Evolutionary conservation across 2,888 invertebrate genomes (phyloP).

Genomic region (Odontocerum albicorne): DNA sequence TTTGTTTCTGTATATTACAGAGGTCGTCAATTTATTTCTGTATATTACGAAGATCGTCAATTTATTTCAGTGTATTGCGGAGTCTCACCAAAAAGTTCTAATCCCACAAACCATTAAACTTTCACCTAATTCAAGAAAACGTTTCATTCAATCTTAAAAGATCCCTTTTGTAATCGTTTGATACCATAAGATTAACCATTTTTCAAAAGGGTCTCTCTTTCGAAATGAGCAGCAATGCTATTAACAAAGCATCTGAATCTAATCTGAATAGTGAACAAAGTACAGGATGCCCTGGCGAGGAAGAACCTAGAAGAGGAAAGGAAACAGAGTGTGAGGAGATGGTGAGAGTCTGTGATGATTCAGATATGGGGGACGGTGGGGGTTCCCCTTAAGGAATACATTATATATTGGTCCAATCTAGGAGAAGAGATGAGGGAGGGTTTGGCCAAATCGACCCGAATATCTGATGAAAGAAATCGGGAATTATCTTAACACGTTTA

Average conservation of each 20-base stretch:
- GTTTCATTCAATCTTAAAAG: no score
- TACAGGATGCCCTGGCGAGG: background rate
- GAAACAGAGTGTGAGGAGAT: background rate
- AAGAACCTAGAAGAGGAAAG: background rate
- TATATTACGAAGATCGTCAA: no score
- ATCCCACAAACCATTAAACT: no score
- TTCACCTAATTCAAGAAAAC: no score
- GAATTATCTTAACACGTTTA: conserved; percentile 24
- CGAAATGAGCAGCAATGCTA: background rate
- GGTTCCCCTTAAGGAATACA: conserved; percentile 1
- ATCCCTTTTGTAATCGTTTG: no score
- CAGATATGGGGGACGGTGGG: background rate
- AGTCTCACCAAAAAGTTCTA: no score
- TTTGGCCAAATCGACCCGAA: no score
- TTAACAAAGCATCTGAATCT: background rate
- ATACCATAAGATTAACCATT: no score
- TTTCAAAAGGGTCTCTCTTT: conserved; percentile 6
- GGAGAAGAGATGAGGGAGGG: conserved; percentile 2
- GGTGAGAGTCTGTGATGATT: conserved; percentile 15
- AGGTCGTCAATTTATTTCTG: no score
- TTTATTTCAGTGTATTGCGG: no score
- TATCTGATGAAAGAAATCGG: conserved; percentile 27
- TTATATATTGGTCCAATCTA: conserved; percentile 19
- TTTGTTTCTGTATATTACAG: no score
- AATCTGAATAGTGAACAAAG: background rate